Evolutionary conservation across 30 jellyfish, hydroid and myxozoan species (phyloP).

Genomic region (Hydra vulgaris): DNA sequence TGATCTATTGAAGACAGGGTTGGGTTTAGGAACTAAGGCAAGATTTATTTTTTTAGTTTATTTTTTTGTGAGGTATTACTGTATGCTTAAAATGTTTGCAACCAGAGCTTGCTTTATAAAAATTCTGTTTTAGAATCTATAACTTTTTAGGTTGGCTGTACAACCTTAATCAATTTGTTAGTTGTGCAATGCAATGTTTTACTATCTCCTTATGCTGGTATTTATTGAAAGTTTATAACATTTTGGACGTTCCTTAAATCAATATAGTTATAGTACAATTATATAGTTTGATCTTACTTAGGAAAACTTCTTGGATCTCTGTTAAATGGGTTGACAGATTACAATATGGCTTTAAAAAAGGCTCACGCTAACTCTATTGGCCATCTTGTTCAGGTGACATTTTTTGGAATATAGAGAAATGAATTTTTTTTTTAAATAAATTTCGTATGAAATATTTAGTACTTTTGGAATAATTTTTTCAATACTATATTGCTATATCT

Average conservation of each 20-base stretch:
- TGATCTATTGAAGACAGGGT: constrained; percentile 63
- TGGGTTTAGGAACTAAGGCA: constrained; percentile 93
- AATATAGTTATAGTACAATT: too few species aligned
- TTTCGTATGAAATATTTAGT: too few species aligned
- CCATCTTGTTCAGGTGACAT: constrained; percentile 48
- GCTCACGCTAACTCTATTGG: constrained; percentile 80
- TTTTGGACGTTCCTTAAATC: background rate
- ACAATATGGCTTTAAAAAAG: constrained; percentile 42
- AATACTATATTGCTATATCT: too few species aligned
- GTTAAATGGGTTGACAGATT: constrained; percentile 47
- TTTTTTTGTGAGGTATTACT: too few species aligned
- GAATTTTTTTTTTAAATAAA: background rate
- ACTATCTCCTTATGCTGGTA: constrained; percentile 70
- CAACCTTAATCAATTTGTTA: constrained; percentile 45
- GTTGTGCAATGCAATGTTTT: constrained; percentile 51
- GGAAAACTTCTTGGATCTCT: constrained; percentile 61
- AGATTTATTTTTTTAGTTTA: background rate
- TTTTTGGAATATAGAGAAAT: background rate
- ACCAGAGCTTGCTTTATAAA: background rate
- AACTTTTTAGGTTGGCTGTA: constrained; percentile 57
- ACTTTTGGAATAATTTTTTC: too few species aligned
- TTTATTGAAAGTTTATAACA: background rate
- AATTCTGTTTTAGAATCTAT: background rate
- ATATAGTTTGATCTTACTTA: background rate
- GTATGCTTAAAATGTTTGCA: too few species aligned